Evolutionary conservation across 2,888 invertebrate species (phyloP), one percentile per base, ranked within the genome.

Genomic region (Psylliodes chrysocephalus): DNA sequence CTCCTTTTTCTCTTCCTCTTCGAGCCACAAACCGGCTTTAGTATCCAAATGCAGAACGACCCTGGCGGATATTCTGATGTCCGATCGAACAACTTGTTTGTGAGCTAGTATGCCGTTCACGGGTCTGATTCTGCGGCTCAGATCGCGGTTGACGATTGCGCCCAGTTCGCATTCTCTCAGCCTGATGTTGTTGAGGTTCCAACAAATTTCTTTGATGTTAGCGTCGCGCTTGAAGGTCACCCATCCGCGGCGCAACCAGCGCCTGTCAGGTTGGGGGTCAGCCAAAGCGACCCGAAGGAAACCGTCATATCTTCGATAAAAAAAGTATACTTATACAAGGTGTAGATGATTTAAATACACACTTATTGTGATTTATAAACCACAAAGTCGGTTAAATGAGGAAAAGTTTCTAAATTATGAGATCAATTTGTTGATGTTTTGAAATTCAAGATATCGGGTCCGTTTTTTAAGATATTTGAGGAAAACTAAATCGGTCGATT

Each of bases 201-300:
- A 99, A 83, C 98, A 99, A 71, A 99, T 98, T 80, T 99, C 98
- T 81, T 98, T 98, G 71, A 99, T 98, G 83, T 98, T 98, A 46
- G 98, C 97, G 77, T 95, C 93, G 15, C 97, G 87, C 71, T 94
- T 92, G 83, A 98, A 98, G 0, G 98, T 98, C 30, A 98, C 96
- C 98, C 98, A 99, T 38, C 98, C 99, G 51, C 98, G 89, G 10
- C 99, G 90, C 82, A 95, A 93, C 93, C 98, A 99, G 42, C 96
- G 89, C 17, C 98, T 88, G 79, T 99, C 99, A 0, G 96, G 94
- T 77, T 96, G 89, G 0, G 99, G 98, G 84, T 99, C 99, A 0
- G 98, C 97, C 59, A 99, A 88, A 0, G 98, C 97, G 8, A 98
- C 95, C 54, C 99, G 89, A 63, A 98, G 84, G 81, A 95, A 99